Evolutionary conservation across 2,888 invertebrate species (phyloP).

Genomic region (Stenodema calcarata): DNA sequence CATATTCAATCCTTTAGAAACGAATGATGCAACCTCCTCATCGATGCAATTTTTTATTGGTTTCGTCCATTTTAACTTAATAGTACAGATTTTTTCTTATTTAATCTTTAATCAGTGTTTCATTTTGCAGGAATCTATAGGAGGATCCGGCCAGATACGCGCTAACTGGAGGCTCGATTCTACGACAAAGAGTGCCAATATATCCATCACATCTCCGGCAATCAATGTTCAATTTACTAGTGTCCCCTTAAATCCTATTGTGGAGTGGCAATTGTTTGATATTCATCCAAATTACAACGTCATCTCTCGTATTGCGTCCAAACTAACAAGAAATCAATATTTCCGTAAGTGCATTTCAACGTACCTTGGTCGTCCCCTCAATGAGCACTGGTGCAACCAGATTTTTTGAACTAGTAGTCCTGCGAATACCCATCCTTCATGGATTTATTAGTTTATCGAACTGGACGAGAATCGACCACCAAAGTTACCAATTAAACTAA

Average conservation of each 20-base stretch:
- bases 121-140: background rate
- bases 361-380: no score
- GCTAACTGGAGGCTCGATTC: background rate
- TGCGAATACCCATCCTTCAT: no score
- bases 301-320: slow-evolving; percentile 58
- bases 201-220: slow-evolving; percentile 64
- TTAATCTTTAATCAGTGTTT: background rate
- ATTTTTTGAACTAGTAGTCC: no score
- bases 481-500: no score
- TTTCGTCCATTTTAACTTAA: no score
- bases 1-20: no score
- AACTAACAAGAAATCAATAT: slow-evolving; percentile 11
- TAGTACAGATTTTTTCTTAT: no score
- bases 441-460: no score
- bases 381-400: no score
- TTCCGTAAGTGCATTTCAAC: slow-evolving; percentile 1
- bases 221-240: slow-evolving; percentile 62
- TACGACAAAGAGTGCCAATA: slow-evolving; percentile 61
- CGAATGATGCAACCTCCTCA: no score
- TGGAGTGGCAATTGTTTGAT: slow-evolving; percentile 62
- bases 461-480: no score
- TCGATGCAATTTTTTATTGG: no score
- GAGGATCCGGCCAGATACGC: background rate
- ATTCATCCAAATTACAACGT: slow-evolving; percentile 64
- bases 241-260: slow-evolving; percentile 62